These are phyloP conservation scores for Xiphydria camelus DNA, from an alignment of 2,888 invertebrate genomes.

Conservation along the genomic window DNA sequence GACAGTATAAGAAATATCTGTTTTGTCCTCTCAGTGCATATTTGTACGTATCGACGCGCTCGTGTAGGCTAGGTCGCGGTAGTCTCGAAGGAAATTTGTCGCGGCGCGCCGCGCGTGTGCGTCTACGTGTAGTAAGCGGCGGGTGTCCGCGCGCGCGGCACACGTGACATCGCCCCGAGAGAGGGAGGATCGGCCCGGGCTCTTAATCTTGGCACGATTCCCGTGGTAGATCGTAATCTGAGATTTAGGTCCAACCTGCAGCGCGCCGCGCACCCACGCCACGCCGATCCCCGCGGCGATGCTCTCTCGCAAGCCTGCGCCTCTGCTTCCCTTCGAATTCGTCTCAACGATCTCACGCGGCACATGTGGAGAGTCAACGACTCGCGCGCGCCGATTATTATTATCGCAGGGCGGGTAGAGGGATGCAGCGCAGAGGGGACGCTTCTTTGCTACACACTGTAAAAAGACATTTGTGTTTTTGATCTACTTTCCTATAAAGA, in stretches of 20 bases:
- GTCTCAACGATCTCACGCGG: background rate
- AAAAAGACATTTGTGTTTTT: no score
- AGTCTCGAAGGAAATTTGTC: no score
- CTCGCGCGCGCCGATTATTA: background rate
- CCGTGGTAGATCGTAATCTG: conserved; percentile 47
- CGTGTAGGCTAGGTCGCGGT: no score
- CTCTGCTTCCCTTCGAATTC: background rate
- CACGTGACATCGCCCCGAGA: conserved; percentile 37
- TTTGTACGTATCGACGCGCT: no score
- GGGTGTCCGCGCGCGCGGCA: conserved; percentile 36
- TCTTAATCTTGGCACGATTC: conserved; percentile 47
- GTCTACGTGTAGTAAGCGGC: no score
- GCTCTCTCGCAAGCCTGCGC: background rate
- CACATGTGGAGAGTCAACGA: no score
- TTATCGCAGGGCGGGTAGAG: no score
- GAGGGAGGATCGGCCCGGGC: conserved; percentile 21
- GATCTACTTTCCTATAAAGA: no score
- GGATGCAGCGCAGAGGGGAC: no score
- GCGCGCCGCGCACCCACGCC: conserved; percentile 39
- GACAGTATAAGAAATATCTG: no score
- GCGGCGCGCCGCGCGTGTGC: conserved; percentile 28
- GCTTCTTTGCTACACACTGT: no score
- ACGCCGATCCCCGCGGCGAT: conserved; percentile 19
- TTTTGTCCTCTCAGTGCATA: no score
- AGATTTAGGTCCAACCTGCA: conserved; percentile 42